A percentile compares a stretch with the other conserved stretches of the same genome.
Evolutionary conservation across 2,888 invertebrate species (phyloP).

Genomic region (Eristalis pertinax): DNA sequence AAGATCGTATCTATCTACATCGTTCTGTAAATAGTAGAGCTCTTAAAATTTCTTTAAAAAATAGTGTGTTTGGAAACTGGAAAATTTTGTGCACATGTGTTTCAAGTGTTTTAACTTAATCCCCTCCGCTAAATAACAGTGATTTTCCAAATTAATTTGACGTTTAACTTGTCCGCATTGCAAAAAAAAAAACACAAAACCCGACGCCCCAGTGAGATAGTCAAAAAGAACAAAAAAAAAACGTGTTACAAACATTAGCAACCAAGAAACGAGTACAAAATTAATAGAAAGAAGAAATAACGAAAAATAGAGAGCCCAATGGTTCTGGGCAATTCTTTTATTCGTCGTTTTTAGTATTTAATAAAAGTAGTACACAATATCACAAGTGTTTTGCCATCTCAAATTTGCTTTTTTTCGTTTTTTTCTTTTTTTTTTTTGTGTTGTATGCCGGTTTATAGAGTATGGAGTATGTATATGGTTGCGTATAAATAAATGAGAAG

Average conservation of each 20-base stretch:
- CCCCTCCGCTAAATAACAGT: constrained; percentile 14
- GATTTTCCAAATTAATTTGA: constrained; percentile 12
- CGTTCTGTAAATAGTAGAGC: constrained; percentile 67
- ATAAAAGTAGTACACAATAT: constrained; percentile 45
- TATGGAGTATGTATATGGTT: constrained; percentile 23
- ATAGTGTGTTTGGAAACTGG: constrained; percentile 26
- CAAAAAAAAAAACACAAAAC: constrained; percentile 2
- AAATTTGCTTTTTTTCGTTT: neutral
- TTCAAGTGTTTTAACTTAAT: neutral
- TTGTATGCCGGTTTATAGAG: neutral
- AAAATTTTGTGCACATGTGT: constrained; percentile 41
- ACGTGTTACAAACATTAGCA: constrained; percentile 48
- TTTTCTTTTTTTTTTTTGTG: neutral
- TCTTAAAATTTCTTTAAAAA: constrained; percentile 53
- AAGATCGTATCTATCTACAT: constrained; percentile 42
- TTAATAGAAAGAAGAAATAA: constrained; percentile 35
- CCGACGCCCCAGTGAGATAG: constrained; percentile 9
- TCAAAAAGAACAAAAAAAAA: constrained; percentile 39
- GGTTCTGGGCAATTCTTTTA: constrained; percentile 28
- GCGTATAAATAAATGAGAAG: constrained; percentile 54
- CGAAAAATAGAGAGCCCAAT: constrained; percentile 38
- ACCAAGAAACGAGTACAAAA: constrained; percentile 27
- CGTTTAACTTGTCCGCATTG: constrained; percentile 12
- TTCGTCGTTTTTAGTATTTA: constrained; percentile 42
- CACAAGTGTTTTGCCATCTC: constrained; percentile 57